A percentile compares a stretch with the other conserved stretches of the same genome.
These are phyloP conservation scores for Gymnogyps californianus DNA, from an alignment of 2,113 vertebrate genomes.

Conservation along the genomic window DNA sequence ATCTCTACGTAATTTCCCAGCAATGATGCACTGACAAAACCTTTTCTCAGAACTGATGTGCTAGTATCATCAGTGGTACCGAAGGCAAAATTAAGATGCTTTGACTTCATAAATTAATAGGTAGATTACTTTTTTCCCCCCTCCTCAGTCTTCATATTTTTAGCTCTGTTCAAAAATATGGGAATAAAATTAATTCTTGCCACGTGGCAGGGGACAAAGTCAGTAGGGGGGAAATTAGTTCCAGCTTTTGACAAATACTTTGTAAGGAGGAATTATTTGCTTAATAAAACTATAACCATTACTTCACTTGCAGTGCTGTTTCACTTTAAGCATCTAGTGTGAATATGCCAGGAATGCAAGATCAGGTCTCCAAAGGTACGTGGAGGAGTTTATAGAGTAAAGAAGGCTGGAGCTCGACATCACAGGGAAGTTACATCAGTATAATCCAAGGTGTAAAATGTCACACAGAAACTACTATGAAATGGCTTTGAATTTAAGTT, in stretches of 20 bases:
- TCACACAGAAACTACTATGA: conserved; percentile 9
- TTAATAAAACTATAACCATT: conserved; percentile 19
- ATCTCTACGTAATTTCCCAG: neutral
- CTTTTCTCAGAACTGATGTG: neutral
- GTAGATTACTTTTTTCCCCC: neutral
- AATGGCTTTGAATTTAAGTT: neutral
- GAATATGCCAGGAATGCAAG: conserved; percentile 23
- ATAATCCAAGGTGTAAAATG: conserved; percentile 35
- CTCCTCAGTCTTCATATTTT: neutral
- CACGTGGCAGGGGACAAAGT: conserved; percentile 24
- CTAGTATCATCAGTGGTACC: neutral
- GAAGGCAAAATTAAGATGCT: neutral
- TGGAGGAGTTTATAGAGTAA: neutral
- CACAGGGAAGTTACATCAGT: neutral
- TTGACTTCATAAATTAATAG: conserved; percentile 1
- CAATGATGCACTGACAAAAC: neutral
- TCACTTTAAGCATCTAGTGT: conserved; percentile 1
- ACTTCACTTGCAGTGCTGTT: conserved; percentile 9
- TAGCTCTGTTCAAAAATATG: conserved; percentile 1
- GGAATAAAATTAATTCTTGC: neutral
- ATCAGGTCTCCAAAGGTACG: neutral
- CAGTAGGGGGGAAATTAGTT: conserved; percentile 19
- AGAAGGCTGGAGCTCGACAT: neutral
- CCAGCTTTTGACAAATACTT: conserved; percentile 31
- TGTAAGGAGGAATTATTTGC: conserved; percentile 38